Evolutionary conservation across 2,888 invertebrate genomes (phyloP), one percentile per base, ranked within the genome.

Genomic region (Anagyrus pseudococci): DNA sequence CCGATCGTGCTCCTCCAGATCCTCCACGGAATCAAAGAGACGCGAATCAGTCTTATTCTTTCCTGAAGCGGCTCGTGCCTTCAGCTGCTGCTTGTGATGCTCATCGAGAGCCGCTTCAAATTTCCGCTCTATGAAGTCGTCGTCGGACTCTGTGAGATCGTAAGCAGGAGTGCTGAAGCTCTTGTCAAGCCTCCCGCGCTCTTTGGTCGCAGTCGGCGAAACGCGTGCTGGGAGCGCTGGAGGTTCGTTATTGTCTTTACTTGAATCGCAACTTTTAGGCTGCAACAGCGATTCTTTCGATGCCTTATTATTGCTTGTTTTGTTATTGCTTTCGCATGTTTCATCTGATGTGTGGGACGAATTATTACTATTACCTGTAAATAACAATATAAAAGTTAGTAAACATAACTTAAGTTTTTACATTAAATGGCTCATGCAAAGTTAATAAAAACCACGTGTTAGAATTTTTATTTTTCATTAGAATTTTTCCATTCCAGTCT

Each of bases 141-240:
- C 68, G 33, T 71, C 75, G 10, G 72, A 67, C 54, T 84, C 83
- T 59, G 81, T 84, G 49, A 85, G 83, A 79, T 91, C 91, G 79
- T 92, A 92, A 0, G 91, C 90, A 1, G 92, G 92, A n/a, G 92
- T 91, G 69, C 92, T 92, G 77, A 90, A 88, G 72, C 89, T 89
- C 81, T 93, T 92, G 82, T 93, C 92, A 54, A 92, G 82, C 67
- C 86, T 85, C 1, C 88, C 89, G 29, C 85, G 77, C 17, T 66
- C 60, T 40, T 62, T 63, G 41, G 29, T 54, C n/a, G 33, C 33
- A 33, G 4, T n/a, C 15, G n/a, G 29, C 2, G 50, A 55, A 7
- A 8, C 22, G 8, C 48, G 52, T 13, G 25, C 26, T 15, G 47
- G 17, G 25, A 33, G 15, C 1, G 20, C 6, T 19, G 50, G 10